Base-by-base conservation (phyloP, 2,797 vertebrate genomes). In the Apogon hyalosoma region DNA sequence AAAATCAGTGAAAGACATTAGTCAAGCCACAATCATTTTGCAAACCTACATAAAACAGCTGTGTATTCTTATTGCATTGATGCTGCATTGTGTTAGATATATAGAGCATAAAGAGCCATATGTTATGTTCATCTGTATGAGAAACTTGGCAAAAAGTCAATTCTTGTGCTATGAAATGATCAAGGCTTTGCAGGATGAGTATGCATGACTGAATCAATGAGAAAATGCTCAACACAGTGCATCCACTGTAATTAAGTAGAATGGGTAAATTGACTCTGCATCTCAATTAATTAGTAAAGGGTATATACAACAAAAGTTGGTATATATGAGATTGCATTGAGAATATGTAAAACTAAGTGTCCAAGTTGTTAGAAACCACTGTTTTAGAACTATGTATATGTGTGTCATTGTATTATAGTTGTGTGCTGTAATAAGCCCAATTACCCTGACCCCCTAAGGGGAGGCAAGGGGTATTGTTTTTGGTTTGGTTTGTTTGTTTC, bases 151-250 rank as follows among this genome's bases (percentile, higher is more conserved):
- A 68, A 48, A 24, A 39, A 33, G 45, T 40, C 41, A 40, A 13
- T 70, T 58, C 59, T 73, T 59, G 48, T 71, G 61, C 59, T 18
- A 50, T 7, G 54, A 61, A 69, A 39, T 8, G 58, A 79, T 73
- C 2, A 8, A 58, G 36, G 61, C 71, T 77, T 65, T 74, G 38
- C 33, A 47, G 57, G 63, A 58, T 51, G 55, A 75, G 59, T 33
- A 39, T 51, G 59, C 16, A 28, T 47, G 50, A 56, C 15, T 14
- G 50, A 73, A 74, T 83, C 61, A 73, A 60, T 75, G 28, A 45
- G 15, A 21, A 63, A 15, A 50, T 58, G 42, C 33, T 24, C 18
- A 36, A 70, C 46, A 57, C 36, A 40, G 14, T 51, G 14, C 24
- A 19, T 47, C 43, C 47, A 40, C 13, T 9, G 11, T 9, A 39